Evolutionary conservation across 92 coral and sea anemone species (phyloP).

Genomic region (Plumapathes pennacea): DNA sequence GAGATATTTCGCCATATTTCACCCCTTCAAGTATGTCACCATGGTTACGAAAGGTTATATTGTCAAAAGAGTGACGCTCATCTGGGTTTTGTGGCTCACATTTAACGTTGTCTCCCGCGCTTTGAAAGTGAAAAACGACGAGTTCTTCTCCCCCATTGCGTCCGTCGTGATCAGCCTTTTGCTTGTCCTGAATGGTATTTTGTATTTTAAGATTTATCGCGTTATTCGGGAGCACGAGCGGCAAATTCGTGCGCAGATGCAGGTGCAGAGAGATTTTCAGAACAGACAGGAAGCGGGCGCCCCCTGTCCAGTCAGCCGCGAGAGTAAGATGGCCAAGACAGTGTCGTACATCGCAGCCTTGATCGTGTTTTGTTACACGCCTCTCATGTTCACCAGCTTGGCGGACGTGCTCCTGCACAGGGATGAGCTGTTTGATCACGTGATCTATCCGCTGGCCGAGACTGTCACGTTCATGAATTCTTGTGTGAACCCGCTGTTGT

Average conservation of each 20-base stretch:
- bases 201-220: conserved; percentile 11
- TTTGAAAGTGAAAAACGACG: conserved; percentile 30
- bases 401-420: conserved; percentile 18
- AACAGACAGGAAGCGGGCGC: not conserved
- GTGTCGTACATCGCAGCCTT: conserved; percentile 25
- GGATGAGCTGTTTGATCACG: conserved; percentile 23
- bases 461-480: conserved; percentile 29
- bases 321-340: conserved; percentile 16
- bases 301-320: not conserved
- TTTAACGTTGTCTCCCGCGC: conserved; percentile 30
- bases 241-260: conserved; percentile 3
- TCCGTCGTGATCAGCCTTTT: conserved; percentile 12
- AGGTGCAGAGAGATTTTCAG: not conserved
- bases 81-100: conserved; percentile 25
- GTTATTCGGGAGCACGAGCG: conserved; percentile 24
- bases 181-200: conserved; percentile 10
- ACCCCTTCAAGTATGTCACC: conserved; percentile 27
- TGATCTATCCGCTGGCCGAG: conserved; percentile 31
- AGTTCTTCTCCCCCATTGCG: conserved; percentile 29
- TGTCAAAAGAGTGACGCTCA: not conserved
- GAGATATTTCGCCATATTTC: conserved; percentile 27
- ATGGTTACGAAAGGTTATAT: conserved; percentile 8
- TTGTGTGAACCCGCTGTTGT: conserved; percentile 25
- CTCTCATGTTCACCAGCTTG: conserved; percentile 19
- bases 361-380: conserved; percentile 18